A percentile compares a stretch with the other conserved stretches of the same genome.
These are phyloP conservation scores for Drosophila azteca DNA, from an alignment of 1,140 invertebrate species.

Conservation along the genomic window DNA sequence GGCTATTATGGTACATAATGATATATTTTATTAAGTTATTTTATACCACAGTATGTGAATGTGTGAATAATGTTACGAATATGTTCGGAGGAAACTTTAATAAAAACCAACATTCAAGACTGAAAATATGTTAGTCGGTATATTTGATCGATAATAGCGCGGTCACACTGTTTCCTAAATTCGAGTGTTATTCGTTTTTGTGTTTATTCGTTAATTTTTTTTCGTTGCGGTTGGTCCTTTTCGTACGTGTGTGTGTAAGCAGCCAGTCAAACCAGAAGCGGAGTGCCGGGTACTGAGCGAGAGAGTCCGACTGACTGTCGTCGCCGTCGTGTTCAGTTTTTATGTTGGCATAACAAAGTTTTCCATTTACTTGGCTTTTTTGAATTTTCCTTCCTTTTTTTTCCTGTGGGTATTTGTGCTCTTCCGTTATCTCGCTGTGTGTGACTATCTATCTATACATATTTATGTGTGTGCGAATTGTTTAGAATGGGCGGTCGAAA, in stretches of 20 bases:
- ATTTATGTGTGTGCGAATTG: slow-evolving; percentile 21
- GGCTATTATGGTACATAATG: too few species aligned
- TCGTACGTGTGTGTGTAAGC: background rate
- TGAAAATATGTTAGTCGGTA: too few species aligned
- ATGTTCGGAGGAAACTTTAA: too few species aligned
- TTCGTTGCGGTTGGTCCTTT: background rate
- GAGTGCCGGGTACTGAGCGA: slow-evolving; percentile 4
- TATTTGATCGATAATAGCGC: too few species aligned
- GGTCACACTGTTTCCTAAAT: too few species aligned
- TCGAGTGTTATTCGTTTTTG: too few species aligned
- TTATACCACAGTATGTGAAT: too few species aligned
- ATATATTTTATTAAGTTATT: too few species aligned
- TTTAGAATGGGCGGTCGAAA: slow-evolving; percentile 41
- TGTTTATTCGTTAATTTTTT: too few species aligned
- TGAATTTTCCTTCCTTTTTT: slow-evolving; percentile 23
- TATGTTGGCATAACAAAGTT: slow-evolving; percentile 19
- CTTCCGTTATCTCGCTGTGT: slow-evolving; percentile 17
- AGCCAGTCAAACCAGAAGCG: slow-evolving; percentile 1
- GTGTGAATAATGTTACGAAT: too few species aligned
- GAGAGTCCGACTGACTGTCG: slow-evolving; percentile 4
- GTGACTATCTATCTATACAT: slow-evolving; percentile 6
- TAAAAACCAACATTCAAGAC: too few species aligned
- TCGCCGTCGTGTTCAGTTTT: slow-evolving; percentile 15
- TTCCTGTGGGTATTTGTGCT: slow-evolving; percentile 37
- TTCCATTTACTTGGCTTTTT: slow-evolving; percentile 35